Evolutionary conservation across 35 echinoderm and acorn worm species (phyloP).

Genomic region (Antedon bifida): DNA sequence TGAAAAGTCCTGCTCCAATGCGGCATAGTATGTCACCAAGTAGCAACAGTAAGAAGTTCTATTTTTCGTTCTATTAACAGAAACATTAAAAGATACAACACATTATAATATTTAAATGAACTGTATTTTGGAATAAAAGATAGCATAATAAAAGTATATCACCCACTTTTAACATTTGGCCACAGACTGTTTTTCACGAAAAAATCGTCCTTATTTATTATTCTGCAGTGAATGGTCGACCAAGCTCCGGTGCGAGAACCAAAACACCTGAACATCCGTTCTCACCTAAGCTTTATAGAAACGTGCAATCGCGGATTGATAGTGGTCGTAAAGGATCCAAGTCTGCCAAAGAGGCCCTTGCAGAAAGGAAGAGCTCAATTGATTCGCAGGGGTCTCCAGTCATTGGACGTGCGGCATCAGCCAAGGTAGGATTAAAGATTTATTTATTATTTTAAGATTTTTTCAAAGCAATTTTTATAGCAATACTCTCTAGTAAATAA

Average conservation of each 20-base stretch:
- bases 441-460: no score
- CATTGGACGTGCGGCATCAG: neutral
- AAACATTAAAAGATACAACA: no score
- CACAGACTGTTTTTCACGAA: no score
- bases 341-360: neutral
- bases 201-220: neutral
- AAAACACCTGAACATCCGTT: neutral
- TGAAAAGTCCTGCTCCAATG: slow-evolving; percentile 37
- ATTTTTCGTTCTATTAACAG: no score
- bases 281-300: neutral
- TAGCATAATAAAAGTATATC: no score
- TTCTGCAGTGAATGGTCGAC: neutral
- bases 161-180: no score
- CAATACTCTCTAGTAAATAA: no score
- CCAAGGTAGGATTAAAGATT: neutral
- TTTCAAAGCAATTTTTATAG: no score
- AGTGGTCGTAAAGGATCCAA: neutral
- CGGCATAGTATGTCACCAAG: neutral
- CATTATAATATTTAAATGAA: no score
- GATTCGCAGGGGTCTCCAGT: neutral
- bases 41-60: no score
- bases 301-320: neutral
- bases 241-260: neutral
- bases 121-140: no score
- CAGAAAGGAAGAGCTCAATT: neutral